Evolutionary conservation across 2,113 vertebrate species (phyloP), one percentile per base, ranked within the genome.

Genomic region (Cyanoderma ruficeps): DNA sequence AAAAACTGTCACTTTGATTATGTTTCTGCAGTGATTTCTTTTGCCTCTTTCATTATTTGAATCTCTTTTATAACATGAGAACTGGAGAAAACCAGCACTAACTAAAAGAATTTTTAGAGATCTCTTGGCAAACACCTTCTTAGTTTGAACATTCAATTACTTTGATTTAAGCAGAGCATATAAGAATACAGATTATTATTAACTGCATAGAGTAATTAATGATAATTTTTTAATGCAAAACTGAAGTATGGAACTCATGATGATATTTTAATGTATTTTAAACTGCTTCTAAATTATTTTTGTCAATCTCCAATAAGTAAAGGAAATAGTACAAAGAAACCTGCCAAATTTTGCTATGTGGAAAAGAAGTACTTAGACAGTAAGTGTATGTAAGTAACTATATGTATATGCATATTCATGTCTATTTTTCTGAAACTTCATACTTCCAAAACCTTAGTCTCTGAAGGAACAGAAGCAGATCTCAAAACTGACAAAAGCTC

Each of bases 1-100:
- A 87, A 96, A 96, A 94, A 93, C 86, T 74, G 78, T 41, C 33
- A 93, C 83, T 96, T 95, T 95, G 82, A 90, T 95, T 91, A 88
- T n/a, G 37, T 41, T 87, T 35, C 49, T 49, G 22, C 55, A 75
- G 25, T 91, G 82, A 84, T 91, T 95, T 83, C 71, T 94, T 94
- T 90, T 83, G 79, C 83, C 47, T 87, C 87, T 83, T 84, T 77
- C 27, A 21, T 86, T 93, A 70, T 65, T 81, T 74, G 72, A 83
- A 92, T 80, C 35, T 27, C 27, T 56, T 83, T 93, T 83, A 56
- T 77, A 88, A 74, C 39, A 89, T 39, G 27, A 93, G 31, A 87
- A 76, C 8, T 9, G 4, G 37, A 69, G 59, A 60, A 90, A 96
- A 94, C 10, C 50, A 88, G 44, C 35, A 52, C 41, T 37, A 88